Evolutionary conservation across 2,888 invertebrate species (phyloP).

Genomic region (Tenthredo distinguenda): DNA sequence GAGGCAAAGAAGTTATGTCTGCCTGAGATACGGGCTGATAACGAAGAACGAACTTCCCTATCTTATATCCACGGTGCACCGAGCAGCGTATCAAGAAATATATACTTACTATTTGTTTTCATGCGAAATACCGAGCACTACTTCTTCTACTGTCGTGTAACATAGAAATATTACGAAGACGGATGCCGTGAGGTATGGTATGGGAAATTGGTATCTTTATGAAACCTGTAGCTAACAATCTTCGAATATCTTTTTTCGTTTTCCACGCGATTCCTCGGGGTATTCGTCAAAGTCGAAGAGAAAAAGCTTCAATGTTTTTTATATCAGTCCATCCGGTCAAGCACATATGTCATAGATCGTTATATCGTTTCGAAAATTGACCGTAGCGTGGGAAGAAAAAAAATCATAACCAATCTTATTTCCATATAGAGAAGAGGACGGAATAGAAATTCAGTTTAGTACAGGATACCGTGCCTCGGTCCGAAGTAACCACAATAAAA

Average conservation of each 20-base stretch:
- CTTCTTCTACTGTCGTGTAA: constrained; percentile 6
- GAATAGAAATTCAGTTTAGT: constrained; percentile 35
- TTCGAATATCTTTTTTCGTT: not conserved
- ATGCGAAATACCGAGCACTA: constrained; percentile 30
- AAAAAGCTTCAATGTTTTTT: not conserved
- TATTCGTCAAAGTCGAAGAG: not conserved
- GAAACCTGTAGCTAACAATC: not conserved
- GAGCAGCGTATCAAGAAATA: constrained; percentile 40
- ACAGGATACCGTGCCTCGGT: constrained; percentile 1
- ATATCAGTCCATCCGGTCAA: not conserved
- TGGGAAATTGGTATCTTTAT: constrained; percentile 17
- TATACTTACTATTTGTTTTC: constrained; percentile 20
- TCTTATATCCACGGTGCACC: constrained; percentile 26
- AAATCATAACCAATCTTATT: constrained; percentile 17
- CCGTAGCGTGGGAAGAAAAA: not conserved
- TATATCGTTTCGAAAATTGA: not conserved
- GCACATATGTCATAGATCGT: not conserved
- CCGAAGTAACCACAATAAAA: constrained; percentile 47
- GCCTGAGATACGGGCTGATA: constrained; percentile 39
- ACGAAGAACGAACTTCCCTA: constrained; percentile 38
- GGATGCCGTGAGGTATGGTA: constrained; percentile 13
- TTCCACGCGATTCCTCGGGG: not conserved
- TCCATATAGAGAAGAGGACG: constrained; percentile 44
- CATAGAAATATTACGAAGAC: constrained; percentile 18
- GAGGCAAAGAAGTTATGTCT: constrained; percentile 41